Percentiles rank a stretch among this genome's conserved stretches.
These are phyloP conservation scores for Crossaster papposus DNA, from an alignment of 53 echinoderm and acorn worm species.

Conservation along the genomic window DNA sequence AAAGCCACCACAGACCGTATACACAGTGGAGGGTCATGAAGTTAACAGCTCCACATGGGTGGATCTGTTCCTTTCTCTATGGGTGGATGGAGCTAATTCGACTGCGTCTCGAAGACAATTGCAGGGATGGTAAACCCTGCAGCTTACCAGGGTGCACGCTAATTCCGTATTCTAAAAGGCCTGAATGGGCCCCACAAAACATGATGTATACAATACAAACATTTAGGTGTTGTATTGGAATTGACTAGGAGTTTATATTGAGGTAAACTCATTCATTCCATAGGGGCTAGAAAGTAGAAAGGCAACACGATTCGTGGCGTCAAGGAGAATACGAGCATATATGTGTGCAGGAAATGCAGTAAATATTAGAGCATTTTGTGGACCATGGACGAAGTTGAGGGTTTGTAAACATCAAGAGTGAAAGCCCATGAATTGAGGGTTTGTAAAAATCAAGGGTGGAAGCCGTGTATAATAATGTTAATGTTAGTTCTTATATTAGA, in stretches of 20 bases:
- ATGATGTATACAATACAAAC: background rate
- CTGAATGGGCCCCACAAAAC: slow-evolving; percentile 29
- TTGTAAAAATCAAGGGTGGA: too few species aligned
- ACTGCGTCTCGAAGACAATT: slow-evolving; percentile 25
- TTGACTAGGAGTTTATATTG: background rate
- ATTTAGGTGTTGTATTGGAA: background rate
- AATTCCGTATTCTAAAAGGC: slow-evolving; percentile 20
- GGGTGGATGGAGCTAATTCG: slow-evolving; percentile 8
- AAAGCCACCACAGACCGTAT: background rate
- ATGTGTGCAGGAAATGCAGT: too few species aligned
- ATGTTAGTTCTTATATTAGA: too few species aligned
- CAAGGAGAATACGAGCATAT: background rate
- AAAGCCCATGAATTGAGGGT: too few species aligned
- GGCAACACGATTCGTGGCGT: slow-evolving; percentile 14
- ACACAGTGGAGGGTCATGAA: too few species aligned
- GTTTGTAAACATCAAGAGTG: too few species aligned
- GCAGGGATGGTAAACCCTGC: background rate
- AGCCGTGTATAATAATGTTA: too few species aligned
- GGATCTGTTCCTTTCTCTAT: too few species aligned
- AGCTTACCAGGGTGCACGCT: background rate
- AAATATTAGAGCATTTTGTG: too few species aligned
- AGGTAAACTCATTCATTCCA: slow-evolving; percentile 5
- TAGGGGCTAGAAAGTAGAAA: slow-evolving; percentile 6
- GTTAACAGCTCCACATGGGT: too few species aligned
- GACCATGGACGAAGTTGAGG: too few species aligned